Percentiles rank a stretch among this genome's conserved stretches.
Evolutionary conservation across 1,140 invertebrate genomes (phyloP).

Genomic region (Leptestheria dahalacensis): DNA sequence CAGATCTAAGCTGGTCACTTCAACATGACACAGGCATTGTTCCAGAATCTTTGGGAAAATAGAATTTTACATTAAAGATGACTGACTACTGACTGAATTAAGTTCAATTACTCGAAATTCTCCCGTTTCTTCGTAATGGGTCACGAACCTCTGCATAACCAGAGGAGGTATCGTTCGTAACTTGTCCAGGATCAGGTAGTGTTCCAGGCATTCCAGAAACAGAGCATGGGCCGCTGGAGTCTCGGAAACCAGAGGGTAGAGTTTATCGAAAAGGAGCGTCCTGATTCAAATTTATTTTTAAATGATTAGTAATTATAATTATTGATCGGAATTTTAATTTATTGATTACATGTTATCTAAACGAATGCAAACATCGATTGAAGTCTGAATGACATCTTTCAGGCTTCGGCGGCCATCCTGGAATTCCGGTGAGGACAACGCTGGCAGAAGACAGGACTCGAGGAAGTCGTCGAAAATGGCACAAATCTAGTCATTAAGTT

Average conservation of each 20-base stretch:
- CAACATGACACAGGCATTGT: slow-evolving; percentile 60
- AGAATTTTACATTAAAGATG: too few relatives aligned
- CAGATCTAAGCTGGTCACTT: slow-evolving; percentile 71
- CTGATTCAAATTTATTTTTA: too few relatives aligned
- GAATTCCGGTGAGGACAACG: background rate
- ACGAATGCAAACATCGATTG: slow-evolving; percentile 32
- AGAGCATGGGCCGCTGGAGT: slow-evolving; percentile 21
- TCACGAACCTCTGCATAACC: slow-evolving; percentile 39
- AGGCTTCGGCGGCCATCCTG: slow-evolving; percentile 21
- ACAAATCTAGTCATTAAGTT: slow-evolving; percentile 4
- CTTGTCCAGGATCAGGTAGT: slow-evolving; percentile 36
- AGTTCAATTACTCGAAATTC: background rate
- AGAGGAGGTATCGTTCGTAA: slow-evolving; percentile 36
- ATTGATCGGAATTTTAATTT: slow-evolving; percentile 7
- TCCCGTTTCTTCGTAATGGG: slow-evolving; percentile 32
- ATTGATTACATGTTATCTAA: slow-evolving; percentile 26
- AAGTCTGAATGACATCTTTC: slow-evolving; percentile 30
- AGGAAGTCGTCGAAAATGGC: slow-evolving; percentile 5
- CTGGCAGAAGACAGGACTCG: slow-evolving; percentile 1
- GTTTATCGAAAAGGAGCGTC: slow-evolving; percentile 13
- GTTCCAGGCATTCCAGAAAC: slow-evolving; percentile 40
- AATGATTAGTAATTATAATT: too few relatives aligned
- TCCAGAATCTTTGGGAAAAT: slow-evolving; percentile 50
- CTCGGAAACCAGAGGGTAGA: background rate
- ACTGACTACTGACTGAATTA: too few relatives aligned